These are phyloP conservation scores for Sphaerolaimus hirsutus DNA, from an alignment of 2,888 invertebrate genomes.

Conservation along the genomic window DNA sequence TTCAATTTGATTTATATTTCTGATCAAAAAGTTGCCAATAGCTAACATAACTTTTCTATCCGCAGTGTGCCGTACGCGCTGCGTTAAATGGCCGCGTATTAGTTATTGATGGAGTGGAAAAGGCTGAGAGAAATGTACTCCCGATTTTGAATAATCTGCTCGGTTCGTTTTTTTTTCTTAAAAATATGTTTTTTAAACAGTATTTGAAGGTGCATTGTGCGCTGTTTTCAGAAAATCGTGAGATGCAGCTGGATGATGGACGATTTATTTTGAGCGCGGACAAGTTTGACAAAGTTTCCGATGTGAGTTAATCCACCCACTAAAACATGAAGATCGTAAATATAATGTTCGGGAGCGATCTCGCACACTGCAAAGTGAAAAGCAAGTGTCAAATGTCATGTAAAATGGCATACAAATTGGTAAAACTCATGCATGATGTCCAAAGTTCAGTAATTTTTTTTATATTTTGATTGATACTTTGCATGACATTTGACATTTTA, in stretches of 20 bases:
- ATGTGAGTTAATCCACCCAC: no score
- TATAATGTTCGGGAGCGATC: no score
- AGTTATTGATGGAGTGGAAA: constrained; percentile 80
- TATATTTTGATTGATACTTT: not conserved
- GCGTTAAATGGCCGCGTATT: constrained; percentile 64
- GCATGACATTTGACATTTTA: no score
- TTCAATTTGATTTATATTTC: not conserved
- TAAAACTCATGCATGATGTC: no score
- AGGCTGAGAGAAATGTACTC: constrained; percentile 82
- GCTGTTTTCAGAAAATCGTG: constrained; percentile 84
- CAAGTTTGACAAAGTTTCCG: constrained; percentile 61
- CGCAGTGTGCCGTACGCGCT: constrained; percentile 68
- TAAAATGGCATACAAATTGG: no score
- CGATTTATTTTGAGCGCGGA: constrained; percentile 63
- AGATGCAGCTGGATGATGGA: constrained; percentile 94
- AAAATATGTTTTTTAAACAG: no score
- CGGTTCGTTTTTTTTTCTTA: no score
- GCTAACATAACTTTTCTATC: constrained; percentile 6
- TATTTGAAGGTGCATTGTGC: no score
- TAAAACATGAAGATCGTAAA: no score
- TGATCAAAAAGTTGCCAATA: no score
- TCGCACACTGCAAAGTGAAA: no score
- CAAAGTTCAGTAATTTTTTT: not conserved
- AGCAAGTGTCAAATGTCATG: no score
- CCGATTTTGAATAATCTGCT: constrained; percentile 74